phyloP scores from a whole-genome alignment of 1,140 invertebrate genomes.

The Zaprionus capensis region DNA sequence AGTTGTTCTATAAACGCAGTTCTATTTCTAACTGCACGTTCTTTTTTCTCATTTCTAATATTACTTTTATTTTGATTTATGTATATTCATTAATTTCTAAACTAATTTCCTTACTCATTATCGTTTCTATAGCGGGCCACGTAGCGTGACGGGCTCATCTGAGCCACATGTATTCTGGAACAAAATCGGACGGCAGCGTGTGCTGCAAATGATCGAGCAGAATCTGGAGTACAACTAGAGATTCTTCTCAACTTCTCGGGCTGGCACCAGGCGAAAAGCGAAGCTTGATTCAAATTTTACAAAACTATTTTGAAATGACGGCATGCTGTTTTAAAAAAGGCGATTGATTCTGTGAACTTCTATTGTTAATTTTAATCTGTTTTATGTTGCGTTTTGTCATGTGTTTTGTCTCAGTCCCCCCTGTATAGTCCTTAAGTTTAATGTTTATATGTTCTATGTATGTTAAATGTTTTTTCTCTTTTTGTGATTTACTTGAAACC shows the following conservation, averaged over 20 bases:
- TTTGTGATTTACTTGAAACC: constrained; percentile 4
- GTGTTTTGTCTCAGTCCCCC: constrained; percentile 47
- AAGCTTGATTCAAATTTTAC: constrained; percentile 48
- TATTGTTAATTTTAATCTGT: constrained; percentile 65
- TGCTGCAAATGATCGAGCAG: constrained; percentile 76
- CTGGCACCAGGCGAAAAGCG: constrained; percentile 46
- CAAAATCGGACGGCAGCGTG: constrained; percentile 82
- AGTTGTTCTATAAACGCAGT: too few species aligned
- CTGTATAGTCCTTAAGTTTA: constrained; percentile 33
- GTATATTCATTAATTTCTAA: background rate
- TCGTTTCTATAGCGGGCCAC: constrained; percentile 60
- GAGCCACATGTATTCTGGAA: constrained; percentile 82
- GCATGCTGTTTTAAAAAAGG: constrained; percentile 59
- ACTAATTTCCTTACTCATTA: background rate
- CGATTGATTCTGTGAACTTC: constrained; percentile 24
- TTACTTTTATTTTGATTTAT: background rate
- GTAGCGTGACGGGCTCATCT: constrained; percentile 70
- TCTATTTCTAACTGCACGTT: too few species aligned
- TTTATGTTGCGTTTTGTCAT: constrained; percentile 60
- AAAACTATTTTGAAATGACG: constrained; percentile 34
- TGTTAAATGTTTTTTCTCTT: constrained; percentile 12
- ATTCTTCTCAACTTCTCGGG: too few species aligned
- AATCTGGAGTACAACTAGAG: constrained; percentile 65
- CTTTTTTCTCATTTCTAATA: background rate
- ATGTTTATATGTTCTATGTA: constrained; percentile 53